These are phyloP conservation scores for Tryphoninae sp. DNA, from an alignment of 2,888 invertebrate species.

Conservation along the genomic window DNA sequence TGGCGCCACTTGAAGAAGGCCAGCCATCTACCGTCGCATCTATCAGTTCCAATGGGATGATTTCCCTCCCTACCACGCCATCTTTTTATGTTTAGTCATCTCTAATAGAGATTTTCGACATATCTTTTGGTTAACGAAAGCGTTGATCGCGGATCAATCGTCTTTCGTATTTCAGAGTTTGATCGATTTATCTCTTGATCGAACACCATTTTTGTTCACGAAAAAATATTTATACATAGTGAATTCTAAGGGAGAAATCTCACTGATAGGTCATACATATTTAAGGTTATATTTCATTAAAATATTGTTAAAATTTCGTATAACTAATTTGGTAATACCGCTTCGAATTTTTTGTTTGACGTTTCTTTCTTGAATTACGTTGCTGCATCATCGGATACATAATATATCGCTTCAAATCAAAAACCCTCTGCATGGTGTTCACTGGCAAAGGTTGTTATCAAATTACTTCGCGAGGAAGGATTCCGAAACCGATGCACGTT, in stretches of 20 bases:
- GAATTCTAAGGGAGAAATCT: too few relatives aligned
- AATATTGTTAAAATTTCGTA: too few relatives aligned
- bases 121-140: not conserved
- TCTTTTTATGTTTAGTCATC: not conserved
- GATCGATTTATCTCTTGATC: not conserved
- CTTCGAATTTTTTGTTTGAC: too few relatives aligned
- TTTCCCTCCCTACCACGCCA: constrained; percentile 76
- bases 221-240: too few relatives aligned
- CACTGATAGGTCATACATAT: too few relatives aligned
- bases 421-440: not conserved
- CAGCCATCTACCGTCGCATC: constrained; percentile 83
- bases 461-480: constrained; percentile 23
- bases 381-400: too few relatives aligned
- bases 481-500: constrained; percentile 87
- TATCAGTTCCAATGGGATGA: constrained; percentile 87
- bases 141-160: not conserved
- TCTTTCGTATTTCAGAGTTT: not conserved
- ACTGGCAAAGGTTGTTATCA: not conserved
- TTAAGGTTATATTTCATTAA: too few relatives aligned
- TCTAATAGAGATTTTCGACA: not conserved
- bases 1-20: constrained; percentile 70
- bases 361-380: too few relatives aligned
- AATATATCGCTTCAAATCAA: not conserved
- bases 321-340: too few relatives aligned
- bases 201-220: not conserved